Evolutionary conservation across 2,888 invertebrate genomes (phyloP), one percentile per base, ranked within the genome.

Genomic region (Resseliella maxima): DNA sequence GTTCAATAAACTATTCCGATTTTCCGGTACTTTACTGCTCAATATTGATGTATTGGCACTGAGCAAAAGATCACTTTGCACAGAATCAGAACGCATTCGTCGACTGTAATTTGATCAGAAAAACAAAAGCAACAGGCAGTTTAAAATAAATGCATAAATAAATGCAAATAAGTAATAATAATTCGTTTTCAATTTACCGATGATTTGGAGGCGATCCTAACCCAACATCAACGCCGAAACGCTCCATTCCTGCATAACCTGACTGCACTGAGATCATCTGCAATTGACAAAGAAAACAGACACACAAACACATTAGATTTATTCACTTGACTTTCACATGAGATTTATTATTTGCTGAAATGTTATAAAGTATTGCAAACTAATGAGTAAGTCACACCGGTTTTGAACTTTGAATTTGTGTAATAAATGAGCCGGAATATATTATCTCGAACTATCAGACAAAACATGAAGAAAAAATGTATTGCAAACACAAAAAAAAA

Each of bases 241-340:
- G 93, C 93, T 93, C 94, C 94, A 94, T 94, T 92, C 93, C 93
- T 93, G 94, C 94, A 93, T 93, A 94, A 93, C 94, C 94, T 92
- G 93, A 93, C 93, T 94, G 94, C 92, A 94, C 94, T 93, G 94
- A 94, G 93, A 94, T 94, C 94, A 94, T 94, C 72, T 72, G 72
- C 31, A 35, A 72, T 59, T 31, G 31, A 59, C n/a, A 59, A 2
- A 24, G 24, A 24, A 24, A 6, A 59, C 2, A 24, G 21, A 21
- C 21, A 21, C n/a, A n/a, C n/a, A n/a, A n/a, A n/a, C n/a, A n/a
- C n/a, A n/a, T n/a, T n/a, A n/a, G n/a, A n/a, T n/a, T n/a, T n/a
- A n/a, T n/a, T n/a, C n/a, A n/a, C n/a, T n/a, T n/a, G n/a, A n/a
- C n/a, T n/a, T n/a, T n/a, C n/a, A n/a, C n/a, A n/a, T n/a, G n/a